These are phyloP conservation scores for Harpagoxenus sublaevis DNA, from an alignment of 2,888 invertebrate genomes.

Conservation along the genomic window DNA sequence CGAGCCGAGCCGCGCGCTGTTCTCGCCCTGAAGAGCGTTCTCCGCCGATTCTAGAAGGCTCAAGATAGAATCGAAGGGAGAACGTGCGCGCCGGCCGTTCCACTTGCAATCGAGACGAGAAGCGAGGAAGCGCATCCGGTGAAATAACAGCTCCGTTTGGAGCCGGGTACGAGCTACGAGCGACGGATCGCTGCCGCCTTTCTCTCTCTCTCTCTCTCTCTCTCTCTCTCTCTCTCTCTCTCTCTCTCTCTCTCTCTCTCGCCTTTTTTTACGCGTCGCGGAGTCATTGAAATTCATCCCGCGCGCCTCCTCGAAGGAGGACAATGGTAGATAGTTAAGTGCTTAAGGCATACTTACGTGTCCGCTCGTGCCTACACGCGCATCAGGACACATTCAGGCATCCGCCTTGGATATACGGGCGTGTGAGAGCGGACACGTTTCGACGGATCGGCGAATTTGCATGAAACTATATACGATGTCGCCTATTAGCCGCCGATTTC, in stretches of 20 bases:
- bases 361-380: constrained; percentile 22
- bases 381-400: neutral
- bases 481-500: neutral
- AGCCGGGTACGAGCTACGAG: neutral
- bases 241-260: constrained; percentile 16
- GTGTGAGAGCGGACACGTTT: neutral
- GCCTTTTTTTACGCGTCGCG: constrained; percentile 32
- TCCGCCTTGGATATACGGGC: neutral
- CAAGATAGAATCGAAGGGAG: constrained; percentile 35
- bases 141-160: constrained; percentile 37
- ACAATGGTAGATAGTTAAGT: constrained; percentile 58
- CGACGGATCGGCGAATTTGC: constrained; percentile 15
- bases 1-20: neutral
- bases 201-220: neutral
- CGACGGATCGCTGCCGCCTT: constrained; percentile 21
- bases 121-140: constrained; percentile 46
- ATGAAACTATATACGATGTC: neutral
- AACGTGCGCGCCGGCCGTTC: constrained; percentile 25
- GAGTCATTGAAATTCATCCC: constrained; percentile 57
- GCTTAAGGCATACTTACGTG: constrained; percentile 47
- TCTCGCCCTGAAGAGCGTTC: neutral
- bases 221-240: neutral
- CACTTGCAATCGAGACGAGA: constrained; percentile 38
- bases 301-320: constrained; percentile 54
- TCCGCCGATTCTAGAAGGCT: constrained; percentile 9